Percentiles rank a stretch among this genome's conserved stretches.
phyloP scores from a whole-genome alignment of 53 echinoderm and acorn worm genomes.

The Zoroaster sp. region DNA sequence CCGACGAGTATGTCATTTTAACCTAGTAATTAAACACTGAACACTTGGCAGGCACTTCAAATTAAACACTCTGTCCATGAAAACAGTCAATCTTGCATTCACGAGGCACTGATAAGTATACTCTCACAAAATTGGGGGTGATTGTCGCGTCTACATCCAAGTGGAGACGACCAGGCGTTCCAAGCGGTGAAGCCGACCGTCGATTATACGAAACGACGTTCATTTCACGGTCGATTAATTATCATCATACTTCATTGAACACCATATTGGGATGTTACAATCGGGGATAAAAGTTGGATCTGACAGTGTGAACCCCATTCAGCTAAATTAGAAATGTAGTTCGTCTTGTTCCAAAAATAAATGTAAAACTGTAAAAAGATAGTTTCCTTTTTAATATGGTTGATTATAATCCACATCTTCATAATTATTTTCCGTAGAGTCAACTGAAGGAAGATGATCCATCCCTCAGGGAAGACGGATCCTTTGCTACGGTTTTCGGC shows the following conservation, averaged over 20 bases:
- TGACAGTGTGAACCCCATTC: background rate
- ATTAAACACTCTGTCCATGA: too few relatives aligned
- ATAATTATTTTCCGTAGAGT: background rate
- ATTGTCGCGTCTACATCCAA: background rate
- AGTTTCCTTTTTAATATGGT: background rate
- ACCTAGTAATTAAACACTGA: background rate
- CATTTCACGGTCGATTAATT: constrained; percentile 10
- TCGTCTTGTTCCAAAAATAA: background rate
- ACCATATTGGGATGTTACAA: background rate
- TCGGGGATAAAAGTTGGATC: background rate
- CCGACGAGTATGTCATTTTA: background rate
- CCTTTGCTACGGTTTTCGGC: background rate
- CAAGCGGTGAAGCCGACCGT: background rate
- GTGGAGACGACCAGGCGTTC: background rate
- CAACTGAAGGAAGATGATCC: too few relatives aligned
- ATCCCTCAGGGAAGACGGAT: too few relatives aligned
- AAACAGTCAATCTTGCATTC: too few relatives aligned
- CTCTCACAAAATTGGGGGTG: background rate
- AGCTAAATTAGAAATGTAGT: background rate
- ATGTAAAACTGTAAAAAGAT: background rate
- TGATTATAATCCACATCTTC: background rate
- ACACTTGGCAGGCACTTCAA: background rate
- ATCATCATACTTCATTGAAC: background rate
- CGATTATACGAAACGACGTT: background rate
- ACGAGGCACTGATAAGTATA: background rate